Base-by-base conservation (phyloP, 2,888 invertebrate species). In the Mesoligia furuncula region DNA sequence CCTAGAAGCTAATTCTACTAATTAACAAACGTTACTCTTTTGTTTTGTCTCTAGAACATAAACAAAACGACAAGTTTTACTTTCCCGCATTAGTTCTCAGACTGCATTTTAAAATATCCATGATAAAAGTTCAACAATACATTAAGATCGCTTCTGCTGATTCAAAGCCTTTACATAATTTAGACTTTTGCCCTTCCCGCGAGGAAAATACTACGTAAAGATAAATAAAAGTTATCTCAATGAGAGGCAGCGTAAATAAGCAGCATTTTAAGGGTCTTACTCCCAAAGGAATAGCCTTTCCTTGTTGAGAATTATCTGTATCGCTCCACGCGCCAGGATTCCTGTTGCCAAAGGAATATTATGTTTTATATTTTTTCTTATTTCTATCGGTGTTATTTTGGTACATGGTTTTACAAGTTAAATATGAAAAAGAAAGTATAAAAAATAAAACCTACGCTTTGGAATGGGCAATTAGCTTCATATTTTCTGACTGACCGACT, bases 291-390 rank as follows among this genome's bases (percentile, higher is more conserved):
- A 81, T 84, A 87, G 88, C 90, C 89, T 88, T 88, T 88, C 88
- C 85, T 84, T 85, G 86, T 87, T 86, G 87, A 87, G 87, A 88
- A 90, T 90, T 91, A 91, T 91, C 90, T 90, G 86, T 90, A 90
- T 90, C 87, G 84, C 78, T 77, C 87, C 86, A 81, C 83, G 77
- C 81, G 87, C 85, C 84, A 87, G 85, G 85, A 85, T 87, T 84
- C 81, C 77, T 81, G 77, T 83, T 81, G 81, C 82, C 72, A 81
- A 85, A 84, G 83, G 88, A 88, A 90, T 90, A 88, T 89, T 73
- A 89, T 87, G 79, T 85, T 85, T 78, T 79, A 75, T 75, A 76
- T 77, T 80, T 78, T 87, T 87, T 86, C 75, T 78, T 79, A 81
- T 74, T 81, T 84, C 77, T 81, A 83, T 83, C 20, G 72, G 9